Evolutionary conservation across 2,113 vertebrate species (phyloP).

Genomic region (Callospermophilus lateralis): DNA sequence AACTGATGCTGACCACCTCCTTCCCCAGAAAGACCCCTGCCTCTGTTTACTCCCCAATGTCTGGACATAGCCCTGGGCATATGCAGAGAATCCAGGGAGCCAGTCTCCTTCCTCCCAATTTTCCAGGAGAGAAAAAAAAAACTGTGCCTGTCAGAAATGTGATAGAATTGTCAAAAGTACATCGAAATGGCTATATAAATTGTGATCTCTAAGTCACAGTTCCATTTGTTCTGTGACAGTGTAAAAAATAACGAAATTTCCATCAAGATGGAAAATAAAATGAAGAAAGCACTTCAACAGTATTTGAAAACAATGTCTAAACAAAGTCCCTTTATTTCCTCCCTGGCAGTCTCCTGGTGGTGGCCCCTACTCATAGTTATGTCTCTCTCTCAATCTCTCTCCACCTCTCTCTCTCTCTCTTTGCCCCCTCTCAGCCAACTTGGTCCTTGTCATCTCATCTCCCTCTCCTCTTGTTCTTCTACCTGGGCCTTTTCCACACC

Average conservation of each 20-base stretch:
- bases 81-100: not conserved
- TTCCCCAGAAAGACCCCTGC: not conserved
- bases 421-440: not conserved
- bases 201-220: conserved; percentile 69
- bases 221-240: conserved; percentile 71
- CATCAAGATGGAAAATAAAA: conserved; percentile 74
- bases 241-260: conserved; percentile 79
- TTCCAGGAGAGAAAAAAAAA: conserved; percentile 46
- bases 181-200: conserved; percentile 67
- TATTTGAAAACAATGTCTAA: conserved; percentile 55
- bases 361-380: not conserved
- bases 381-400: not conserved
- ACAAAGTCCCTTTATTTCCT: not conserved
- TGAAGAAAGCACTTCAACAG: conserved; percentile 36
- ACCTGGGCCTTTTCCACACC: not conserved
- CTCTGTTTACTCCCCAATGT: not conserved
- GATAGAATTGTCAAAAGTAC: conserved; percentile 76
- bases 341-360: not conserved
- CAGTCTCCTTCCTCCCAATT: not conserved
- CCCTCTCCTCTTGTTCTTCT: not conserved
- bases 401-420: not conserved
- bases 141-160: conserved; percentile 64
- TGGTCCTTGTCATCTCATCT: not conserved
- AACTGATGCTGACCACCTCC: not conserved
- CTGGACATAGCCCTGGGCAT: not conserved